Base-by-base conservation (phyloP, 1,140 invertebrate species). In the Oedothorax gibbosus region DNA sequence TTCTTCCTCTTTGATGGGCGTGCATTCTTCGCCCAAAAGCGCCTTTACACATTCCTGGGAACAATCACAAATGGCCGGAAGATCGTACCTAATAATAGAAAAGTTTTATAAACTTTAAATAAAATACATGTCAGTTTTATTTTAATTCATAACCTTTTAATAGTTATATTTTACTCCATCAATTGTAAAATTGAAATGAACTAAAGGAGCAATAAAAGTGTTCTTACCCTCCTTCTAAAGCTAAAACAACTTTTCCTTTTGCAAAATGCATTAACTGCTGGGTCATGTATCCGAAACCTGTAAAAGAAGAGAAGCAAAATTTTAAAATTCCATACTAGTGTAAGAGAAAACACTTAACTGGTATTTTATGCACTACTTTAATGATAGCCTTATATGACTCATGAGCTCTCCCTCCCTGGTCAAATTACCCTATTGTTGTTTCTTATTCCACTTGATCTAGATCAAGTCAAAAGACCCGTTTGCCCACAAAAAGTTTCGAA, bases 21-120 rank as follows among this genome's bases (percentile, higher is more conserved):
- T 92, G 0, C 94, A 92, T 73, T 95, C 93, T 88, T 97, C 95
- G n/a, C 96, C 96, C 20, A 99, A 92, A 54, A 99, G 90, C 11
- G 97, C 96, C 82, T 94, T 92, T 2, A 99, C 95, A 91, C 97
- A 99, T 89, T 98, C 96, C 90, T 99, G 96, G n/a, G 97, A 96
- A 81, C 96, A 96, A 91, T 99, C 98, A 92, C 97, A 98, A 88
- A 99, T 98, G 18, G 97, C 94, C 12, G 97, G 93, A 86, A 99
- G 91, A 90, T 99, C 97, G 90, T 99, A 99, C 82, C 98, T 97
- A 51, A 7, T 15, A 8, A n/a, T n/a, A 53, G 5, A 60, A 11
- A 60, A n/a, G 57, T 14, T 14, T 60, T 60, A 60, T 14, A 60
- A 7, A 60, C n/a, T 12, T 14, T 60, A 60, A 60, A 7, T 14